Percentiles rank a stretch among this genome's conserved stretches.
phyloP scores from a whole-genome alignment of 2,888 invertebrate species.

The Mechanitis mazaeus region DNA sequence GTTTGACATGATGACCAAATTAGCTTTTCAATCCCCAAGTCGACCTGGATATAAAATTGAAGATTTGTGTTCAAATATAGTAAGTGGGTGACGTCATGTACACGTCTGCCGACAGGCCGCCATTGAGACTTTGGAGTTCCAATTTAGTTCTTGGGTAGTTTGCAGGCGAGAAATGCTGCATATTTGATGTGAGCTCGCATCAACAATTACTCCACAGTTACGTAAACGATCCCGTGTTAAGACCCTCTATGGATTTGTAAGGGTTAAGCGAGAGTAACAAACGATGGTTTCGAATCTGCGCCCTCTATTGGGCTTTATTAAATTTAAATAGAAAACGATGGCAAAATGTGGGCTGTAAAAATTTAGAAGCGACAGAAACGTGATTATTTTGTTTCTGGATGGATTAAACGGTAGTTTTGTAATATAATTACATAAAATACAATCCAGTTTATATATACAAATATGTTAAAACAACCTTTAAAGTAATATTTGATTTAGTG shows the following conservation, averaged over 20 bases:
- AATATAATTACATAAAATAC: background rate
- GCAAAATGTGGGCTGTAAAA: background rate
- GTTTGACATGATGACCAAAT: background rate
- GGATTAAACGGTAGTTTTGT: background rate
- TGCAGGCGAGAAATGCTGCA: constrained; percentile 48
- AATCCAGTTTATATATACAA: background rate
- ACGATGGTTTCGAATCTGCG: no score
- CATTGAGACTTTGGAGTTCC: constrained; percentile 37
- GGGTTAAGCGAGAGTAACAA: background rate
- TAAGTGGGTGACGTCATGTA: constrained; percentile 19
- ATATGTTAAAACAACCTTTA: background rate
- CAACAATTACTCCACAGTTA: constrained; percentile 54
- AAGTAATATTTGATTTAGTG: no score
- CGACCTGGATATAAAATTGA: background rate
- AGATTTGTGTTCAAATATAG: constrained; percentile 19
- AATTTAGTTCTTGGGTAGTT: constrained; percentile 40
- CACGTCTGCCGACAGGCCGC: constrained; percentile 36
- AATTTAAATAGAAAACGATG: no score
- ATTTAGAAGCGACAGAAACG: constrained; percentile 1
- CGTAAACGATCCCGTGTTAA: constrained; percentile 51
- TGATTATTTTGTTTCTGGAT: constrained; percentile 1
- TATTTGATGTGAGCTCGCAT: constrained; percentile 65
- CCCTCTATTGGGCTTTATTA: no score
- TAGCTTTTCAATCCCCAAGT: no score
- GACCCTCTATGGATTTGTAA: constrained; percentile 15